These are phyloP conservation scores for Halocynthia aurantium DNA, from an alignment of 23 tunicate species.

Conservation along the genomic window DNA sequence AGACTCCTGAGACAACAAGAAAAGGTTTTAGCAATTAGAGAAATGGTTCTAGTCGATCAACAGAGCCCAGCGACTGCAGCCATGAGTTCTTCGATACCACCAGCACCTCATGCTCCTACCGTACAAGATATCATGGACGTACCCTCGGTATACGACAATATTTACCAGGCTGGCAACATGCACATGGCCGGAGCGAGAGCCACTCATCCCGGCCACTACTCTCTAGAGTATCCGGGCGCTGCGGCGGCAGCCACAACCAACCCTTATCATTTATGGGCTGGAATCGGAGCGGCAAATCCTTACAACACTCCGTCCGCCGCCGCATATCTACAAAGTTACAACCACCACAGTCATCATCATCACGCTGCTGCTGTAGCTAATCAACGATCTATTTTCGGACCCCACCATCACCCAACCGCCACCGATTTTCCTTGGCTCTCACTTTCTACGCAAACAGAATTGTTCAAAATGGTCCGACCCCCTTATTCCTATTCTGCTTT, in stretches of 20 bases:
- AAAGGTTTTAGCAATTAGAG: conserved; percentile 4
- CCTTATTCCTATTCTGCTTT: conserved; percentile 96
- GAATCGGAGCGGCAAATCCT: conserved; percentile 37
- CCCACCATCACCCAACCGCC: conserved; percentile 51
- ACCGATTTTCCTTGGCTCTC: conserved; percentile 95
- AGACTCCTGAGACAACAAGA: too few species aligned
- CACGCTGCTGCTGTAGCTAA: conserved; percentile 56
- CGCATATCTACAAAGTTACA: conserved; percentile 67
- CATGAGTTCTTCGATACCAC: conserved; percentile 65
- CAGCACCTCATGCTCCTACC: conserved; percentile 68
- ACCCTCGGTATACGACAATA: conserved; percentile 76
- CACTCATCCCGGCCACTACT: conserved; percentile 77
- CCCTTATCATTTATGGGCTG: conserved; percentile 15
- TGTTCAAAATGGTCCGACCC: conserved; percentile 95
- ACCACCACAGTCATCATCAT: conserved; percentile 25
- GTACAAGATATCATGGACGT: conserved; percentile 82
- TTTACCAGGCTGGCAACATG: conserved; percentile 72
- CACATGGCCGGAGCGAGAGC: conserved; percentile 61
- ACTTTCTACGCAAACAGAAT: conserved; percentile 82
- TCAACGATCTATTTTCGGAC: conserved; percentile 47
- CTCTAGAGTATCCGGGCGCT: conserved; percentile 75
- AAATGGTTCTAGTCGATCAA: conserved; percentile 68
- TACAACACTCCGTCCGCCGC: conserved; percentile 54
- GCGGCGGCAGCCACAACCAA: conserved; percentile 42
- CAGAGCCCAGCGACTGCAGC: conserved; percentile 48